Evolutionary conservation across 2,888 invertebrate genomes (phyloP), one percentile per base, ranked within the genome.

Genomic region (Meta bourneti): DNA sequence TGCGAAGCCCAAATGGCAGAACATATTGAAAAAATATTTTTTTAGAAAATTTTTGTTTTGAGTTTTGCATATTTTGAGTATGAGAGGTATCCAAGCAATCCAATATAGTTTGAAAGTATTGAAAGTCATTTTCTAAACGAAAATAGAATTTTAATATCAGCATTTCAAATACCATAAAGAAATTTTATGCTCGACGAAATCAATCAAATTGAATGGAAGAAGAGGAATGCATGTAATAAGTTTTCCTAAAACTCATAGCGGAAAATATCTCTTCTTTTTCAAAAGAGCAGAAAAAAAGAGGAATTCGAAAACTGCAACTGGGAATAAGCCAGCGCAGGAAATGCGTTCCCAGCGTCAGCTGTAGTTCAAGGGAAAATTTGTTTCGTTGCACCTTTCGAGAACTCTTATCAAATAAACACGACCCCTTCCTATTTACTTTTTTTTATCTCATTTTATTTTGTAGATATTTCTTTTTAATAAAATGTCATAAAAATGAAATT

Each of bases 321-420:
- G 61, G 61, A 61, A 61, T 61, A 11, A 61, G 61, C 61, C 16
- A 61, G 61, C 11, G 16, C 16, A 78, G 72, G 71, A 72, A 84
- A 54, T 84, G 34, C 74, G 74, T 75, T 84, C 74, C 20, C 9
- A 74, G 34, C 70, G 19, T 71, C 82, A 70, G 84, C 75, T 34
- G 34, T 54, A 61, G 61, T 61, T 13, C 6, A 16, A 19, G 52
- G 48, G 61, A 87, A 78, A 87, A 52, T 86, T 87, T 69, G 71
- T 80, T 86, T 80, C 87, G 87, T 54, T 87, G 79, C 87, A 87
- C 71, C 78, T 80, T 72, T 69, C 87, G 34, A 80, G 72, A 87
- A 79, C 72, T 84, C 84, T 87, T 87, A 87, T 87, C 87, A 80
- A 86, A 87, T 87, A 80, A 80, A 80, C 72, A 79, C 16, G 54